phyloP scores from a whole-genome alignment of 37 sponge, comb jelly and placozoan genomes.

The Cladorhizidae sp. region DNA sequence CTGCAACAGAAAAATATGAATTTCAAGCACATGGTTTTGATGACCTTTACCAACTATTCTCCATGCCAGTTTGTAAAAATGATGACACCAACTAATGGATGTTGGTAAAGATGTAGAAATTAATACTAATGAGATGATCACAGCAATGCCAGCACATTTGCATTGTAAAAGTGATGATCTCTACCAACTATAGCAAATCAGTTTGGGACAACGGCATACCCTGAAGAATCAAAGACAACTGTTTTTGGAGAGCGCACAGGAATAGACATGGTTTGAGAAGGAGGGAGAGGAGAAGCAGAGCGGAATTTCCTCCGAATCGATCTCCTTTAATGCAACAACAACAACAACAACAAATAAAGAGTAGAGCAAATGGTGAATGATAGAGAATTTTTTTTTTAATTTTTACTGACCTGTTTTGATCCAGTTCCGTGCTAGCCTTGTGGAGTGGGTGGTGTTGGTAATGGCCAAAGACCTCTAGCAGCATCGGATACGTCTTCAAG shows the following conservation, averaged over 20 bases:
- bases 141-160: no score
- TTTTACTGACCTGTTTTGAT: slow-evolving; percentile 1
- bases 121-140: no score
- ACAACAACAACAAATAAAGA: background rate
- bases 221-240: slow-evolving; percentile 42
- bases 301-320: slow-evolving; percentile 6
- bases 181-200: background rate
- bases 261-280: slow-evolving; percentile 21
- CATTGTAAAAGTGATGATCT: background rate
- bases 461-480: slow-evolving; percentile 91
- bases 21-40: background rate
- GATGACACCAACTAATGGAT: background rate
- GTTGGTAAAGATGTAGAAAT: background rate
- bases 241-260: slow-evolving; percentile 51
- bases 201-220: slow-evolving; percentile 10
- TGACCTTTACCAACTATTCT: background rate
- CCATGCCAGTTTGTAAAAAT: background rate
- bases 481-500: slow-evolving; percentile 66
- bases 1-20: slow-evolving; percentile 5
- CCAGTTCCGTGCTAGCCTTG: slow-evolving; percentile 67
- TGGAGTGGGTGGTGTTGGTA: slow-evolving; percentile 86
- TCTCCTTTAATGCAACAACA: slow-evolving; percentile 6
- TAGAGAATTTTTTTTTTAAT: no score
- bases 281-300: slow-evolving; percentile 48
- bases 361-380: background rate